Conservation (phyloP, 2,888 invertebrate genomes). For the Lysandra coridon region DNA sequence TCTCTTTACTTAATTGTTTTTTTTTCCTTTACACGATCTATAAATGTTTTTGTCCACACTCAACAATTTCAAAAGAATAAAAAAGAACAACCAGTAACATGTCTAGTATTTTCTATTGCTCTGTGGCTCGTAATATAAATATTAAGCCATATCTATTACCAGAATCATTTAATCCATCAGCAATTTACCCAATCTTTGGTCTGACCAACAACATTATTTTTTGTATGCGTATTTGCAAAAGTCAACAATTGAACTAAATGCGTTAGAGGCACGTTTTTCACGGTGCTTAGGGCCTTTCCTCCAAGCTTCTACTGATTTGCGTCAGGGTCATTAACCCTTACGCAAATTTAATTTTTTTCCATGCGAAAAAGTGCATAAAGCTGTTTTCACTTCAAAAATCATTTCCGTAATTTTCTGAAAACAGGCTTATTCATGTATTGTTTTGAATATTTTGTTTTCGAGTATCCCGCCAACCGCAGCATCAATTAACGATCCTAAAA, state of each 20-base stretch:
- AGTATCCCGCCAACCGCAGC: not conserved
- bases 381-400: too few species aligned
- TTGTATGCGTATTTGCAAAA: not conserved
- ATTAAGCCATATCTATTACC: not conserved
- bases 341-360: too few species aligned
- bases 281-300: not conserved
- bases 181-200: not conserved
- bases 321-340: too few species aligned
- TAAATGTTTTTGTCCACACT: too few species aligned
- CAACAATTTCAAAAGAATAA: not conserved
- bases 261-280: too few species aligned
- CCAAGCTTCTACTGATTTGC: not conserved
- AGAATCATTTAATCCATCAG: not conserved
- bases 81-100: not conserved
- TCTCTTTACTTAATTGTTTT: too few species aligned
- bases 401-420: too few species aligned
- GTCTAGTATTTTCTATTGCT: not conserved
- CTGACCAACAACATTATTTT: not conserved
- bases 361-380: too few species aligned
- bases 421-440: too few species aligned
- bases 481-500: not conserved
- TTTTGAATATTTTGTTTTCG: not conserved
- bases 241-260: too few species aligned
- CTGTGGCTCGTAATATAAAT: not conserved
- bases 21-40: too few species aligned